Conservation (phyloP, 2,113 vertebrate genomes). For the Phycodurus eques region DNA sequence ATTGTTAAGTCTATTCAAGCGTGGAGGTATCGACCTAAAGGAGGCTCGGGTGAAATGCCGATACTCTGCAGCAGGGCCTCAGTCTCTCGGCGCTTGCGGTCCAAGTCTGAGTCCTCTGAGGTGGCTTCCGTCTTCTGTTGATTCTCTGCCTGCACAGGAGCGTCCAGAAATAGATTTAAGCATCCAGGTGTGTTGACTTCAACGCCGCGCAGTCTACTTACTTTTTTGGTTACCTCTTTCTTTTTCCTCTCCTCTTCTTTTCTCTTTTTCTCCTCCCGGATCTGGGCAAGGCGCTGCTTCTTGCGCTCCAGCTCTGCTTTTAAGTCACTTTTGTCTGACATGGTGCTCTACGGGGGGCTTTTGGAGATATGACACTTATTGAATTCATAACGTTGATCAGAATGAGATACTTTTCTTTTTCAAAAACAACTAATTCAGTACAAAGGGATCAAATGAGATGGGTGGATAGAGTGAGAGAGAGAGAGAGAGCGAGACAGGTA, state of each 20-base stretch:
- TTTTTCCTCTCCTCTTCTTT: constrained; percentile 98
- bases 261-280: constrained; percentile 97
- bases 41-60: constrained; percentile 93
- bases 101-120: constrained; percentile 89
- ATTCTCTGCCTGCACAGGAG: constrained; percentile 76
- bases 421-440: too few species aligned
- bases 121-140: constrained; percentile 88
- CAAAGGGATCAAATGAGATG: too few species aligned
- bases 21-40: constrained; percentile 77
- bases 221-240: constrained; percentile 85
- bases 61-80: constrained; percentile 96
- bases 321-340: constrained; percentile 98
- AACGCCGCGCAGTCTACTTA: constrained; percentile 37
- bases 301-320: constrained; percentile 98
- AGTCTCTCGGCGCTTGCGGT: constrained; percentile 93
- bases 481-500: too few species aligned
- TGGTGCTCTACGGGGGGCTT: constrained; percentile 60
- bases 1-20: background rate
- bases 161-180: background rate
- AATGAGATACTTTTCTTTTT: too few species aligned
- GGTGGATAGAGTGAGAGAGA: too few species aligned
- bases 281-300: constrained; percentile 96
- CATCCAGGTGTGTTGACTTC: constrained; percentile 12
- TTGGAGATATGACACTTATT: background rate
- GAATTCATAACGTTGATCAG: background rate